Base-by-base conservation (phyloP, 2,797 vertebrate genomes). In the Pogoniulus pusillus region DNA sequence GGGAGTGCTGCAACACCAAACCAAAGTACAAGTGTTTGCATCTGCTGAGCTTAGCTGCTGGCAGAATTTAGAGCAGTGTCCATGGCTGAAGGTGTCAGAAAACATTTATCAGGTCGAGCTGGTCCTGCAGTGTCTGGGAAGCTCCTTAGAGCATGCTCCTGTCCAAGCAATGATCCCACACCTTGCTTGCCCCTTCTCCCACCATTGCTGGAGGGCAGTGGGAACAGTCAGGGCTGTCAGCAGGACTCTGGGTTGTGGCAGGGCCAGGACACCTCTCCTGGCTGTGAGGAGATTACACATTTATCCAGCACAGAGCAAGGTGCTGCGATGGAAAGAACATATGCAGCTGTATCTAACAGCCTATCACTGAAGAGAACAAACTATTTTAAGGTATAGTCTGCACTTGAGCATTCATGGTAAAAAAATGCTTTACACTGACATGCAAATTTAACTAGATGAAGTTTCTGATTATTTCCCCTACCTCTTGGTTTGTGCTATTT, bases 401-500 rank as follows among this genome's bases (percentile, higher is more conserved):
- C 70, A 43, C 62, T 74, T 74, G 43, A 80, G 62, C 77, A 66
- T 70, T 82, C 22, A 3, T 53, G 72, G 81, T 63, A 73, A 90
- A 88, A 90, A 90, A 63, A 55, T 57, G 6, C 92, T 93, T 92
- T 92, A 85, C 82, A 85, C 78, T 72, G 90, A 90, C 85, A 22
- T 59, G 83, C 72, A 90, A 75, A 91, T 92, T 86, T 59, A 86
- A 88, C 71, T 32, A 92, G 85, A 88, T 86, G 83, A 92, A 95
- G 65, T 69, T 93, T 93, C 57, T 82, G 78, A 92, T 93, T 95
- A 87, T 95, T 89, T 80, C 47, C 39, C 30, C 72, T 49, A 37
- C 87, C 78, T 93, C 63, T 75, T 85, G 78, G 66, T 92, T 90
- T 77, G 55, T 64, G 65, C 72, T 77, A 3, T 88, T 90, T 92